Conservation (phyloP, 2,113 vertebrate genomes). For the Phaethon lepturus region DNA sequence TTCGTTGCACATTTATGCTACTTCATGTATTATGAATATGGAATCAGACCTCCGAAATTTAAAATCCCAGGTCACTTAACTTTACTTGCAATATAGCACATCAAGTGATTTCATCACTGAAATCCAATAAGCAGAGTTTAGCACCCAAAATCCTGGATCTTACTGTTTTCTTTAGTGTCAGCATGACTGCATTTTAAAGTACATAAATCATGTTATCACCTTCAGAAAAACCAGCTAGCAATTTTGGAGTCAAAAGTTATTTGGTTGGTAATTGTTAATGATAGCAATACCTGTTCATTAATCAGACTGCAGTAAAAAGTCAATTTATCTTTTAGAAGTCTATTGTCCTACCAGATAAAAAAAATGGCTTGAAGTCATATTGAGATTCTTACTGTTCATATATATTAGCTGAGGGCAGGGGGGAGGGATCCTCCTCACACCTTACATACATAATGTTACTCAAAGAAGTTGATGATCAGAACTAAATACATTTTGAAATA, state of each 20-base stretch:
- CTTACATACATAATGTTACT: not conserved
- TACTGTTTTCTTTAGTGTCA: not conserved
- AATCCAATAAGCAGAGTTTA: not conserved
- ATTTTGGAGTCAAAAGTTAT: not conserved
- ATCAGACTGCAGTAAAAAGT: not conserved
- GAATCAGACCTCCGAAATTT: not conserved
- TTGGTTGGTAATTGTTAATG: not conserved
- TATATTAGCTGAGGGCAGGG: not conserved
- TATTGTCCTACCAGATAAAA: not conserved
- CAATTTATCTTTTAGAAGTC: not conserved
- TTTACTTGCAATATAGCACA: not conserved
- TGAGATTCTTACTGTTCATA: not conserved
- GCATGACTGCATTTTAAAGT: not conserved
- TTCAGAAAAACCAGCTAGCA: not conserved
- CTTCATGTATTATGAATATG: not conserved
- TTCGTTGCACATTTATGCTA: not conserved
- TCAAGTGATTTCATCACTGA: not conserved
- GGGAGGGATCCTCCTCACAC: not conserved
- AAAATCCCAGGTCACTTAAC: not conserved
- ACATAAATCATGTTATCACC: not conserved
- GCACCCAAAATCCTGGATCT: not conserved
- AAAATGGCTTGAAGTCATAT: not conserved
- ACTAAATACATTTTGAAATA: not conserved
- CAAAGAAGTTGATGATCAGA: not conserved
- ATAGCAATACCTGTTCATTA: not conserved